Conservation (phyloP, 2,113 vertebrate species). For the Rousettus leschenaultii region DNA sequence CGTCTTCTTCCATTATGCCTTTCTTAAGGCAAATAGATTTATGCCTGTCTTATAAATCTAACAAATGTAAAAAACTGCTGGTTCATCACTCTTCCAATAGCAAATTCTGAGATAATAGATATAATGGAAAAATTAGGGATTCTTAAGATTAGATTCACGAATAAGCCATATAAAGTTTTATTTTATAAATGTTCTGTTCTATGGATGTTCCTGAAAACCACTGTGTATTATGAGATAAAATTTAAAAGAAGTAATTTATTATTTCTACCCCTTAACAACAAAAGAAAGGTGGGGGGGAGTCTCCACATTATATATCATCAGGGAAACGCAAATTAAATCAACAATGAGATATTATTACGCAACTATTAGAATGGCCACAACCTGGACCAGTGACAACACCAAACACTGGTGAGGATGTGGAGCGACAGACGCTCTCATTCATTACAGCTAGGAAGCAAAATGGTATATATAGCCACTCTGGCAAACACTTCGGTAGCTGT, state of each 20-base stretch:
- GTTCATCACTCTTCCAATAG: background rate
- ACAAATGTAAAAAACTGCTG: background rate
- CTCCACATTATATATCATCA: background rate
- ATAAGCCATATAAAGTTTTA: background rate
- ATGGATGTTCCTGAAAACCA: background rate
- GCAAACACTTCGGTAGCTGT: background rate
- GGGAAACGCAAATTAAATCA: background rate
- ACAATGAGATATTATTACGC: background rate
- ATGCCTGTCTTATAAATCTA: background rate
- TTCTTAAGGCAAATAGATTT: background rate
- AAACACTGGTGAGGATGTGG: background rate
- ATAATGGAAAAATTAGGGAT: background rate
- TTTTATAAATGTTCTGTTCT: background rate
- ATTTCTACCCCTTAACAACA: background rate
- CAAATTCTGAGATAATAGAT: background rate
- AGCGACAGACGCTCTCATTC: background rate
- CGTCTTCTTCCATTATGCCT: background rate
- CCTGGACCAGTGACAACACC: background rate
- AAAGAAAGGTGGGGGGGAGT: background rate
- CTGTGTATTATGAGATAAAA: background rate
- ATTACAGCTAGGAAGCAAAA: background rate
- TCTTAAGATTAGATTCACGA: conserved; percentile 6
- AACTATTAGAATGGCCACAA: background rate
- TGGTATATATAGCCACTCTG: background rate
- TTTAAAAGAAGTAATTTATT: background rate